Conservation (phyloP, 2,888 invertebrate genomes). For the Phytoseiulus persimilis region DNA sequence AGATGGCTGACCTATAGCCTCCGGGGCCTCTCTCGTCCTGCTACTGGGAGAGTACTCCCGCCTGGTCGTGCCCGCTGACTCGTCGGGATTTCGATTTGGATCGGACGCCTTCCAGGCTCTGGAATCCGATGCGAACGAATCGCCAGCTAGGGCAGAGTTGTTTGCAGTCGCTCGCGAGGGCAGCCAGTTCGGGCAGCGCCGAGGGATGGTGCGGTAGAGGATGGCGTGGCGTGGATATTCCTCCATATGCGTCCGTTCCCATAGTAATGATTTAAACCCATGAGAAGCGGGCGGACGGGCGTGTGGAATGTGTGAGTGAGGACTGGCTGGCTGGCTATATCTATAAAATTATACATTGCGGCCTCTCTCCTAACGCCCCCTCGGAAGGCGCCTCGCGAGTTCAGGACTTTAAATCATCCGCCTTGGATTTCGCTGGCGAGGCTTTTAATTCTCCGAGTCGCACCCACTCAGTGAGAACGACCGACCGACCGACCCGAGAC, state of each 20-base stretch:
- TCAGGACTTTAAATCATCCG: constrained; percentile 5
- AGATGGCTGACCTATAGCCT: neutral
- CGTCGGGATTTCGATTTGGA: neutral
- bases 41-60: too few species aligned
- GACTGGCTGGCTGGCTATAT: neutral
- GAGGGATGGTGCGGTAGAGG: neutral
- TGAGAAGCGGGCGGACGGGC: neutral
- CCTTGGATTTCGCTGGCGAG: neutral
- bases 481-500: neutral
- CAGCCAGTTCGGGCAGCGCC: too few species aligned
- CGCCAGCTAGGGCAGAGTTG: neutral
- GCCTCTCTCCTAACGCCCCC: neutral
- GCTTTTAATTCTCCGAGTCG: neutral
- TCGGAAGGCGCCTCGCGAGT: neutral
- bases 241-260: neutral
- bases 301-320: neutral
- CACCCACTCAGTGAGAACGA: neutral
- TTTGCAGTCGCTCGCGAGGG: neutral
- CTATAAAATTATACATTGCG: constrained; percentile 5
- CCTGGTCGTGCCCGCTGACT: neutral
- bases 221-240: neutral
- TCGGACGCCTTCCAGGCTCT: neutral
- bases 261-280: neutral
- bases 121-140: neutral
- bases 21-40: neutral